Base-by-base conservation (phyloP, 2,888 invertebrate species). In the Petrophora chlorosata region DNA sequence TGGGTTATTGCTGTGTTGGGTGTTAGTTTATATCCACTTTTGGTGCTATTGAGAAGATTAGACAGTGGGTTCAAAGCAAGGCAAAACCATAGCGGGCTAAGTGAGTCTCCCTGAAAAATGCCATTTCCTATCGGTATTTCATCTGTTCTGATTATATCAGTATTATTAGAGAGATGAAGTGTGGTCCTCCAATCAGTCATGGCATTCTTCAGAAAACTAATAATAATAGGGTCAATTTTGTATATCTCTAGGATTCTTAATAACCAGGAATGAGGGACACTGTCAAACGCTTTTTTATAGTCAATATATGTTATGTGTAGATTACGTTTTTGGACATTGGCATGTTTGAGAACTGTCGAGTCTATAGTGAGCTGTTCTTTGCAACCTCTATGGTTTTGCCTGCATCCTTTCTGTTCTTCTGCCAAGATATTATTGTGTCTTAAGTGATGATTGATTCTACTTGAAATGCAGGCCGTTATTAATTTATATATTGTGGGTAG, bases 401-500 rank as follows among this genome's bases (percentile, higher is more conserved):
- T 17, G 9, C 33, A 26, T 3, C 39, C 39, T 39, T 39, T 39
- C 19, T 39, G 39, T 39, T 39, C 29, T 22, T 39, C 29, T 33
- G 35, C 39, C 15, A 36, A 15, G 8, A 29, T 17, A 9, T 14
- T 26, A 12, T 39, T 16, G 19, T 4, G 8, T 19, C 19, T 22
- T 23, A 36, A 7, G 5, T 36, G 36, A 2, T 8, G 23, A 25
- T 38, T 41, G 5, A 54, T 34, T 46, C 19, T 47, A 3, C 26
- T 5, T 5, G 54, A 32, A 0, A 60, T 54, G 25, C 34, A 15
- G 5, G 58, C 40, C 17, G 55, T 61, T 1, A 61, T 15, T 2
- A 63, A 25, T 52, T 61, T 59, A 22, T 60, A 60, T 13, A 58
- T 30, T 0, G 63, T 63, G 2, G 56, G 61, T 9, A 61, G 23